These are phyloP conservation scores for Saccostrea echinata DNA, from an alignment of 1,140 invertebrate genomes.

Conservation along the genomic window DNA sequence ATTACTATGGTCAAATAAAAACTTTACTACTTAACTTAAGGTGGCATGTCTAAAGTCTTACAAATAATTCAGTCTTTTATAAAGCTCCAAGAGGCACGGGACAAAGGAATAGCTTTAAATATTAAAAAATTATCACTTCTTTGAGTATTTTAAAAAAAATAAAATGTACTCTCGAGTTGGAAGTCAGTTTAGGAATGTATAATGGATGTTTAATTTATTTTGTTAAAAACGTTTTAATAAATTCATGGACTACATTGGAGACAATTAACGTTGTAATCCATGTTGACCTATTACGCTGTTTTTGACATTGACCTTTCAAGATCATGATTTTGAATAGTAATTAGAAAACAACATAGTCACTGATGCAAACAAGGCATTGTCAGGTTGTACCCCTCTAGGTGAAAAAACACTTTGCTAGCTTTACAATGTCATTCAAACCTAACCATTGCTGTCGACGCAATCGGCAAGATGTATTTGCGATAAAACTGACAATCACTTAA, in stretches of 20 bases:
- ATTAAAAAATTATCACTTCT: neutral
- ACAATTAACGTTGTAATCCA: neutral
- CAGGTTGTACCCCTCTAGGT: neutral
- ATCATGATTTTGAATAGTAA: constrained; percentile 18
- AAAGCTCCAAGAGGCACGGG: too few species aligned
- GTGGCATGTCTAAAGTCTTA: neutral
- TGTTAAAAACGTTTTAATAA: neutral
- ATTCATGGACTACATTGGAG: neutral
- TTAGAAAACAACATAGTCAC: neutral
- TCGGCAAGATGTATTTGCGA: neutral
- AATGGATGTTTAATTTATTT: too few species aligned
- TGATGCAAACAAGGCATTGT: neutral
- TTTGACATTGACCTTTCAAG: constrained; percentile 2
- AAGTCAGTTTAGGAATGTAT: neutral
- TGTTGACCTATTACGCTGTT: neutral
- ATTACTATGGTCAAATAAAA: neutral
- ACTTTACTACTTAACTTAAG: neutral
- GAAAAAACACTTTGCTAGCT: neutral
- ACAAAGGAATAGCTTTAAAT: neutral
- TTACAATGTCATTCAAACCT: constrained; percentile 16
- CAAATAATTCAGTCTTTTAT: neutral
- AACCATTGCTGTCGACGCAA: neutral
- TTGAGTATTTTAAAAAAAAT: neutral
- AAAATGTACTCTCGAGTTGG: neutral
- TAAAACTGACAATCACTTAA: neutral